A percentile compares a stretch with the other conserved stretches of the same genome.
Evolutionary conservation across 2,888 invertebrate species (phyloP).

Genomic region (Onthophagus sagittarius): DNA sequence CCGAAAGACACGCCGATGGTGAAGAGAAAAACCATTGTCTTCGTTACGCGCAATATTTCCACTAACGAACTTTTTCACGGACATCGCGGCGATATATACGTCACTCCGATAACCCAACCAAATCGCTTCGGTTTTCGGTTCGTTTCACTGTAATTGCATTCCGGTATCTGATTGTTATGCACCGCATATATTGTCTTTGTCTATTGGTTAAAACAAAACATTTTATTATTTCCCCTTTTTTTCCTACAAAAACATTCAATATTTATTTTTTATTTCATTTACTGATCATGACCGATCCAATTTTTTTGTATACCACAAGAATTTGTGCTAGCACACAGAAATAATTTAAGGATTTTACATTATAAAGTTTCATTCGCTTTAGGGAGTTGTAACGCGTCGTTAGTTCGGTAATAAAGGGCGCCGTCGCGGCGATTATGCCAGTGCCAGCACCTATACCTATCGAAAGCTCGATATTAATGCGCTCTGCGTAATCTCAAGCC

Average conservation of each 20-base stretch:
- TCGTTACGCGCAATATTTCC: neutral
- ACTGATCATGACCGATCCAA: no score
- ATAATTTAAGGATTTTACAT: neutral
- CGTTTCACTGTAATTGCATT: neutral
- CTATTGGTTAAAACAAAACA: neutral
- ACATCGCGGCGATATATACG: neutral
- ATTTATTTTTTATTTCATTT: no score
- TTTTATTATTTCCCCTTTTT: no score
- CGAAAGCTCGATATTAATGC: neutral
- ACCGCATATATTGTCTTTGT: neutral
- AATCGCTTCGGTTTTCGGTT: neutral
- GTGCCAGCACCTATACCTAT: neutral
- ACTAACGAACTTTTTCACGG: neutral
- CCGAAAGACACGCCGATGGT: neutral
- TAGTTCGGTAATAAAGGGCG: neutral
- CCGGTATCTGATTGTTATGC: neutral
- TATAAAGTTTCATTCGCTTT: neutral
- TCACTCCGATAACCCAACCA: neutral
- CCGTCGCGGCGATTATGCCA: neutral
- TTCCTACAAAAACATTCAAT: no score
- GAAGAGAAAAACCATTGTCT: slow-evolving; percentile 6
- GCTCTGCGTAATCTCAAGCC: neutral
- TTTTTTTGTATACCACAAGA: no score
- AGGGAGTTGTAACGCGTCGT: neutral
- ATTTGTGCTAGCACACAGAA: neutral